Evolutionary conservation across 2,113 vertebrate species (phyloP).

Genomic region (Saguinus imperator): DNA sequence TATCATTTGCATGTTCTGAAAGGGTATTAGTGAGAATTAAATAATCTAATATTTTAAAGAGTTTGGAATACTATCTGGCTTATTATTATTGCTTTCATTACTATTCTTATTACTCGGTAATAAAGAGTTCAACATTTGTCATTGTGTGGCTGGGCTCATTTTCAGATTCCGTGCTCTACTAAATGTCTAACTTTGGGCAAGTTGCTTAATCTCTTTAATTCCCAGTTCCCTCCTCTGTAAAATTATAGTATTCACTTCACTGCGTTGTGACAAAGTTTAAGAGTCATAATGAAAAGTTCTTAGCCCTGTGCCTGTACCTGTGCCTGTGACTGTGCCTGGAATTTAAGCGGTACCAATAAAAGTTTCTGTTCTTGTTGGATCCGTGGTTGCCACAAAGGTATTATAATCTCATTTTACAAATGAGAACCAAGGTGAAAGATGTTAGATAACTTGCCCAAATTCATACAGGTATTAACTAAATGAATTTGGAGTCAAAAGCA

Average conservation of each 20-base stretch:
- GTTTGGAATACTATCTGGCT: background rate
- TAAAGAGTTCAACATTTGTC: background rate
- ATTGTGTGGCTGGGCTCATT: background rate
- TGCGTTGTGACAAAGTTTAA: background rate
- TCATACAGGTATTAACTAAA: background rate
- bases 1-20: background rate
- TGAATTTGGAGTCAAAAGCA: background rate
- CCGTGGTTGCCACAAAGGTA: background rate
- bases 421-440: slow-evolving; percentile 14
- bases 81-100: background rate
- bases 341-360: background rate
- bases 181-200: background rate
- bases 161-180: background rate
- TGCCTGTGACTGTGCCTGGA: background rate
- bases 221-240: background rate
- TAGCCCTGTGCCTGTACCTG: background rate
- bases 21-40: slow-evolving; percentile 2
- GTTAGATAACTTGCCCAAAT: background rate
- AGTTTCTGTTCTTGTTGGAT: background rate
- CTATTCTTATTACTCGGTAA: background rate
- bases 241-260: background rate
- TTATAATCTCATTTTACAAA: background rate
- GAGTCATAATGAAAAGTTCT: background rate
- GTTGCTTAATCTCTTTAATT: background rate
- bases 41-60: background rate